phyloP scores from a whole-genome alignment of 2,797 vertebrate genomes.

The Mallotus villosus region DNA sequence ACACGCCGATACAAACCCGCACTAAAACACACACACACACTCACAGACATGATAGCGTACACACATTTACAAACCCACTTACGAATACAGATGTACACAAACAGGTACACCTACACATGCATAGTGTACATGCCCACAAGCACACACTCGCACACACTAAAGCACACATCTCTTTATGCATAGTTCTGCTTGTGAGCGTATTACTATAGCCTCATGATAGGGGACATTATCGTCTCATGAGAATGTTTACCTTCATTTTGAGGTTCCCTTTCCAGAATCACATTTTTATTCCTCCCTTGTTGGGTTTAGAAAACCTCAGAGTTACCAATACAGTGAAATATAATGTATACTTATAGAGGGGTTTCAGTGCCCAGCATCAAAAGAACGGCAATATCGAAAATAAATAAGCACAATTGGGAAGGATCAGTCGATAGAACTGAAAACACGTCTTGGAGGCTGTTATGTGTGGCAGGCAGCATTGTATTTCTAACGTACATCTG shows the following conservation, averaged over 20 bases:
- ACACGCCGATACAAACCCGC: background rate
- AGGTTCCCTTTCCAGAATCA: constrained; percentile 21
- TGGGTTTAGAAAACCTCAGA: background rate
- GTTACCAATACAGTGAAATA: constrained; percentile 15
- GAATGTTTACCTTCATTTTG: background rate
- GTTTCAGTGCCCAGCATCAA: background rate
- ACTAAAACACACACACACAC: background rate
- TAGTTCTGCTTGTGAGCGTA: constrained; percentile 20
- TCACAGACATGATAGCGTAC: background rate
- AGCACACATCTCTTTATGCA: constrained; percentile 36
- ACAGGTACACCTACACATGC: background rate
- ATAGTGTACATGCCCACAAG: background rate
- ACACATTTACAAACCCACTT: background rate
- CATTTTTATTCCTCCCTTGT: constrained; percentile 13
- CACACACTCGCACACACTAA: constrained; percentile 10
- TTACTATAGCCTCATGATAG: constrained; percentile 15
- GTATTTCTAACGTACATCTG: background rate
- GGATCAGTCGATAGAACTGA: too few species aligned
- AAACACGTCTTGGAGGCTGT: too few species aligned
- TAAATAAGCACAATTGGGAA: background rate
- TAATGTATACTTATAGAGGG: too few species aligned
- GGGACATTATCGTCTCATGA: constrained; percentile 19
- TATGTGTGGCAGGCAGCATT: too few species aligned
- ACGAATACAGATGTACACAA: constrained; percentile 4
- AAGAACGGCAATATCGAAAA: background rate